Conservation (phyloP, 1,140 invertebrate species). For the Drosophila ohnishii region DNA sequence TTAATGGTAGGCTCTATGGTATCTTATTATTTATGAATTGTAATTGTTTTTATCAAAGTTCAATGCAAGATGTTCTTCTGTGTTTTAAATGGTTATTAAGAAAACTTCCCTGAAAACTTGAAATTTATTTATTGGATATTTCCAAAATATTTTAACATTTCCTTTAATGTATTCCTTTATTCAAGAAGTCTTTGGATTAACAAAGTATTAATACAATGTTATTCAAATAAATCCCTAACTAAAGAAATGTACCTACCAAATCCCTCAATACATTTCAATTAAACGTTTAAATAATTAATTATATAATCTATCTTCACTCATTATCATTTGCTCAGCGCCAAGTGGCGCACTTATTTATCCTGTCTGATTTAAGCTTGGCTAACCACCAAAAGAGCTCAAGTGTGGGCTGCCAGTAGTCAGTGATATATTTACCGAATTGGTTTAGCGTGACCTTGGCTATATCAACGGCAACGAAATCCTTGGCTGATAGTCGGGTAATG, state of each 20-base stretch:
- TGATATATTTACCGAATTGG: conserved; percentile 25
- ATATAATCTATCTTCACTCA: conserved; percentile 3
- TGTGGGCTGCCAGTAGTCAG: not conserved
- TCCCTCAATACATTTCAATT: not conserved
- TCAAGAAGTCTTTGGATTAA: not conserved
- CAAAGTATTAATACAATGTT: not conserved
- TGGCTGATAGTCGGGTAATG: conserved; percentile 22
- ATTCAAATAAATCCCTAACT: too few relatives aligned
- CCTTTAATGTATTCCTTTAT: too few relatives aligned
- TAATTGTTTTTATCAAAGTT: not conserved
- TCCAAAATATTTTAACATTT: too few relatives aligned
- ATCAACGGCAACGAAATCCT: conserved; percentile 12
- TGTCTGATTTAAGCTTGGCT: conserved; percentile 1
- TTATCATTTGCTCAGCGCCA: not conserved
- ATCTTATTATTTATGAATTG: not conserved
- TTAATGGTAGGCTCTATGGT: not conserved
- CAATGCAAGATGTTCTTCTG: not conserved
- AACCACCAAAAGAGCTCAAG: not conserved
- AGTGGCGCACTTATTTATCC: not conserved
- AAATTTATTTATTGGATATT: too few relatives aligned
- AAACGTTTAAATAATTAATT: conserved; percentile 8
- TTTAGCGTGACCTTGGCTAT: conserved; percentile 5
- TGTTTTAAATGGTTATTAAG: too few relatives aligned
- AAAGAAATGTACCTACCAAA: not conserved
- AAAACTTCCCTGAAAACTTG: too few relatives aligned